Percentiles rank a stretch among this genome's conserved stretches.
These are phyloP conservation scores for Prinia subflava DNA, from an alignment of 2,113 vertebrate species.

Conservation along the genomic window DNA sequence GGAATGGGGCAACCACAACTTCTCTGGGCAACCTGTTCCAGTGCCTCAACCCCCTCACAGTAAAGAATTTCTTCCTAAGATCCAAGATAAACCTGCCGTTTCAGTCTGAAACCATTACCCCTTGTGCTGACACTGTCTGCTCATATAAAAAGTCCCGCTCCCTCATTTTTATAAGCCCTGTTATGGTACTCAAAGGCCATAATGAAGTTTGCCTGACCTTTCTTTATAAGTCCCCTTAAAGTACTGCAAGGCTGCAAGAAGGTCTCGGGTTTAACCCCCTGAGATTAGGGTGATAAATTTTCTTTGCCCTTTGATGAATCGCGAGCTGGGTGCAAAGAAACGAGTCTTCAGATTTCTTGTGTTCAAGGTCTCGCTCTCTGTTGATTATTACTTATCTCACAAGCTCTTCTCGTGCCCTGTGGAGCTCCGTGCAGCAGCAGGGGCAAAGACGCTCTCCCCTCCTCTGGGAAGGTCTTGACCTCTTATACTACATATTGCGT, in stretches of 20 bases:
- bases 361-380: no score
- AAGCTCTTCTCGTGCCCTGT: no score
- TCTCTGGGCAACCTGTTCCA: background rate
- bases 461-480: no score
- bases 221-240: background rate
- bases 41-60: rapidly evolving
- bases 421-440: no score
- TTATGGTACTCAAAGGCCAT: background rate
- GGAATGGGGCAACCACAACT: background rate
- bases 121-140: background rate
- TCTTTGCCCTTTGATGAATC: no score
- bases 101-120: background rate
- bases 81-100: background rate
- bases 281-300: no score
- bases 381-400: no score
- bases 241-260: background rate
- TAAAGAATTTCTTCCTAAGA: background rate
- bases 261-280: no score
- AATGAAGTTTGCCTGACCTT: background rate
- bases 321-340: no score
- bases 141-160: background rate
- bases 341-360: no score
- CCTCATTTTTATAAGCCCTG: background rate
- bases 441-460: no score
- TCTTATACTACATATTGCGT: no score